phyloP scores from a whole-genome alignment of 2,113 vertebrate genomes.

The Prunella fulvescens region DNA sequence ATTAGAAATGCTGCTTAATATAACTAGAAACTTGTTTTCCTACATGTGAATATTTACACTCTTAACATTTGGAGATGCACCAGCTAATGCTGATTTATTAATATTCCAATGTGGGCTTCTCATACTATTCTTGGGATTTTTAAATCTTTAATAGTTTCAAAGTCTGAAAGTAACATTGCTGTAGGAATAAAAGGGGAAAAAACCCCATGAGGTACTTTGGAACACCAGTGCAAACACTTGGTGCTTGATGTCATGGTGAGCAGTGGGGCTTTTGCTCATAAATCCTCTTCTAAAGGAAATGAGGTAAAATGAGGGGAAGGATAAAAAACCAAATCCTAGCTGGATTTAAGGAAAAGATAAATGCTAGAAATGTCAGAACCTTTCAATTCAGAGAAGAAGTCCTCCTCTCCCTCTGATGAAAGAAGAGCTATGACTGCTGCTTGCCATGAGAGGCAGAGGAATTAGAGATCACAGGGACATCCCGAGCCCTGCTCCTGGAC shows the following conservation, averaged over 20 bases:
- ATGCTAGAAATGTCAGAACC: not conserved
- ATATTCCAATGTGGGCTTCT: not conserved
- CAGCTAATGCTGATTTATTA: not conserved
- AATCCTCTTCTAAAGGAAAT: not conserved
- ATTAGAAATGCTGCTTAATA: not conserved
- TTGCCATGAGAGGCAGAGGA: not conserved
- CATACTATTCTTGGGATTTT: not conserved
- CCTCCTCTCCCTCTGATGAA: not conserved
- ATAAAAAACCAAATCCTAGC: not conserved
- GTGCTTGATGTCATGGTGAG: not conserved
- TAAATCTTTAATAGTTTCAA: not conserved
- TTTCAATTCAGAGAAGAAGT: not conserved
- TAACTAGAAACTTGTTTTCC: not conserved
- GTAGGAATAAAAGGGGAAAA: not conserved
- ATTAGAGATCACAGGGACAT: not conserved
- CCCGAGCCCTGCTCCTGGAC: not conserved
- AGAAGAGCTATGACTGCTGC: not conserved
- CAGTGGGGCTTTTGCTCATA: not conserved
- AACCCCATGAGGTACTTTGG: not conserved
- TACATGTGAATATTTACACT: not conserved
- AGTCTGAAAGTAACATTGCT: not conserved
- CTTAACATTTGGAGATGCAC: not conserved
- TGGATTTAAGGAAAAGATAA: not conserved
- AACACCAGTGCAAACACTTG: not conserved
- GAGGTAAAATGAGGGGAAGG: not conserved